A percentile compares a stretch with the other conserved stretches of the same genome.
Conservation (phyloP, 2,797 vertebrate genomes). For the Onychomys leucogaster region DNA sequence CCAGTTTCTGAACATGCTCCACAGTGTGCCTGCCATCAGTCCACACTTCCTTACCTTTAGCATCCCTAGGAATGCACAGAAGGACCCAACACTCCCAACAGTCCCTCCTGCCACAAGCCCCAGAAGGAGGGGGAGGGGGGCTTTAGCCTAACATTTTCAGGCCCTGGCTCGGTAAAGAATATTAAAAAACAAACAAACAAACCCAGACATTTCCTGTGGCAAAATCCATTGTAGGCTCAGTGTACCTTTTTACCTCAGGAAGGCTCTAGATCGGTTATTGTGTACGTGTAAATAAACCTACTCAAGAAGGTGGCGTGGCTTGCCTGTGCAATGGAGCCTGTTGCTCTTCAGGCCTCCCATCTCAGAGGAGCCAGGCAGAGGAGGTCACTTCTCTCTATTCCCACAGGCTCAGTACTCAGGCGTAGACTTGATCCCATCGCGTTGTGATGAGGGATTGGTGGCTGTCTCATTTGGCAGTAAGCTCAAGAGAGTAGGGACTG, state of each 20-base stretch:
- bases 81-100: not conserved
- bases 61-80: not conserved
- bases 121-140: not conserved
- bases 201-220: not conserved
- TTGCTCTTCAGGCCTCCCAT: not conserved
- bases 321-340: not conserved
- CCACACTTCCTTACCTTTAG: not conserved
- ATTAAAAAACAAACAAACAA: not conserved
- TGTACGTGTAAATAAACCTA: not conserved
- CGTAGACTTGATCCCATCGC: accelerated
- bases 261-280: not conserved
- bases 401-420: not conserved
- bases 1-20: not conserved
- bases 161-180: not conserved
- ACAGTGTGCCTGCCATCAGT: not conserved
- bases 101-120: not conserved
- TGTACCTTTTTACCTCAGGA: not conserved
- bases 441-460: not conserved
- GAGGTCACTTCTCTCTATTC: not conserved
- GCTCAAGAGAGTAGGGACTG: not conserved
- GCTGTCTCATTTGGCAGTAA: not conserved
- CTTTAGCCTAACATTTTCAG: not conserved
- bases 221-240: not conserved
- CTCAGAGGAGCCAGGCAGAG: not conserved
- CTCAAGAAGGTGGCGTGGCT: not conserved